Evolutionary conservation across 2,113 vertebrate genomes (phyloP), one percentile per base, ranked within the genome.

Genomic region (Amphiprion percula): DNA sequence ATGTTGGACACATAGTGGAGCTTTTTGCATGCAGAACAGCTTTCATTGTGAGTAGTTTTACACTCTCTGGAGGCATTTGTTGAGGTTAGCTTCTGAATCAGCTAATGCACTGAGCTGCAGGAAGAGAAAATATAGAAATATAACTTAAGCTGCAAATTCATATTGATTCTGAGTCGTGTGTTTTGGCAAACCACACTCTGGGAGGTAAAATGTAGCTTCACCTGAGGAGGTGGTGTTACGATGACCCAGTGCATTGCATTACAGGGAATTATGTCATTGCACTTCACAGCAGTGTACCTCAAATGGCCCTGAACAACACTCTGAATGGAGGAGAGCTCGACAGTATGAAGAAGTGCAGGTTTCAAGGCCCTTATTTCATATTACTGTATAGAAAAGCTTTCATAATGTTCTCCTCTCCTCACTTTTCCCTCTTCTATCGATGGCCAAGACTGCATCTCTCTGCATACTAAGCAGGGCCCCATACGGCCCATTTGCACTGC

Each of bases 401-500:
- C 58, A 64, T 79, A 65, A 79, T 54, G 41, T 69, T 54, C 76
- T 81, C 53, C 61, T 60, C 78, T 71, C 55, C 15, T 15, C 41
- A 11, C 24, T 28, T 9, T 54, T 17, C 54, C 54, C 58, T 83
- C 5, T 60, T 73, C 60, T 50, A 64, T 76, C 52, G 68, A 44
- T 0, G 15, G 47, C 68, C 70, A 61, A 66, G 65, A 68, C 80
- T 53, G 61, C 69, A 60, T 70, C 59, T 75, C 59, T 85, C 73
- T 92, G 90, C 87, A 92, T 93, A 80, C 83, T 89, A 87, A 94
- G 78, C 88, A 88, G 86, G 80, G 75, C 84, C 80, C 85, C 88
- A 88, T 86, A 87, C 71, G 85, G 81, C 84, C 88, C 88, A 84
- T 93, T 93, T 94, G 82, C 82, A 72, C 87, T 61, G 60, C 60